phyloP scores from a whole-genome alignment of 1,140 invertebrate genomes.

The Oppia nitens region DNA sequence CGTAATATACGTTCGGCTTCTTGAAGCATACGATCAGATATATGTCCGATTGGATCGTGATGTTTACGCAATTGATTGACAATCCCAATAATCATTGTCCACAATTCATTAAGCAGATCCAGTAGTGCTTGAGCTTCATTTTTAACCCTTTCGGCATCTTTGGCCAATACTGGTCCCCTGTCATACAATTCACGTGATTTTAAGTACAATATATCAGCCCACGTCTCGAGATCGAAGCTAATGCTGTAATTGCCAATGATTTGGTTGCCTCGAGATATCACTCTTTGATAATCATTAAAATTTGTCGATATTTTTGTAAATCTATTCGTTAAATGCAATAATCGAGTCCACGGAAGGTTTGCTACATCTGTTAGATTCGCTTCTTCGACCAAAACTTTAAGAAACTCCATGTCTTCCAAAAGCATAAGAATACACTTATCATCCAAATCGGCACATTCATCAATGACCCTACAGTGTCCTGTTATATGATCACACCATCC shows the following conservation, averaged over 20 bases:
- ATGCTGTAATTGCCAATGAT: slow-evolving; percentile 17
- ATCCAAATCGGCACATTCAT: slow-evolving; percentile 61
- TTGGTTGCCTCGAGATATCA: slow-evolving; percentile 13
- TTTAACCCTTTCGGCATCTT: slow-evolving; percentile 32
- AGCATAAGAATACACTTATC: slow-evolving; percentile 75
- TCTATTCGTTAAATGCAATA: slow-evolving; percentile 16
- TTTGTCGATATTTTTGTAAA: slow-evolving; percentile 12
- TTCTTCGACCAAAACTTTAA: slow-evolving; percentile 12
- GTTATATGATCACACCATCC: slow-evolving; percentile 35
- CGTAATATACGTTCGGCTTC: slow-evolving; percentile 20
- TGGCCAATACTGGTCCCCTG: slow-evolving; percentile 10
- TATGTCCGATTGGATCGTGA: slow-evolving; percentile 5
- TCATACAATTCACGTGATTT: slow-evolving; percentile 16
- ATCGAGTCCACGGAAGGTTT: slow-evolving; percentile 49
- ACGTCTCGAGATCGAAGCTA: slow-evolving; percentile 21
- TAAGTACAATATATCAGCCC: slow-evolving; percentile 19
- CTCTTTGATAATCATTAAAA: slow-evolving; percentile 11
- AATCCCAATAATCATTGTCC: slow-evolving; percentile 15
- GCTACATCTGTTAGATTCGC: slow-evolving; percentile 40
- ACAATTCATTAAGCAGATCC: slow-evolving; percentile 34
- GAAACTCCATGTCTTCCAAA: slow-evolving; percentile 46
- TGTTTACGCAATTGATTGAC: slow-evolving; percentile 18
- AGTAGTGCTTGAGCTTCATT: slow-evolving; percentile 39
- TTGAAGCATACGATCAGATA: slow-evolving; percentile 15
- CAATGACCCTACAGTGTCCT: slow-evolving; percentile 59